Base-by-base conservation (phyloP, 2,888 invertebrate species). In the Auanema freiburgensis region DNA sequence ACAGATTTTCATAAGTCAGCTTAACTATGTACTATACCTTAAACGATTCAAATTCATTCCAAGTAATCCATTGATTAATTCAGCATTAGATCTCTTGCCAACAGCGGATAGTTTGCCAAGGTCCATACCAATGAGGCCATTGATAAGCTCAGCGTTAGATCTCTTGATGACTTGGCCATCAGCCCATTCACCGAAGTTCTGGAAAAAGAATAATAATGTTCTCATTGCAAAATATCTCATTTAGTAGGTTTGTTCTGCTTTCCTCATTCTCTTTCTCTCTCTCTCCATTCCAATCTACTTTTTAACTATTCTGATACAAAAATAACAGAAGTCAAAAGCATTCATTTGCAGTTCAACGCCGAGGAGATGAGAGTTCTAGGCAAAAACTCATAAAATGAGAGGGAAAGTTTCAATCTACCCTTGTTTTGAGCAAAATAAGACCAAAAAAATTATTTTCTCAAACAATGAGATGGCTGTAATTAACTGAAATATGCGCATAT, bases 51-150 rank as follows among this genome's bases (percentile, higher is more conserved):
- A 70, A 63, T 81, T 78, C 81, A 79, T 79, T 63, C 81, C 79
- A 59, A 79, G 72, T 51, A 81, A 78, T 23, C 81, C 81, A 71
- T 81, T 81, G 70, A 81, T 79, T 62, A 81, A 74, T 65, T 81
- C 81, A 52, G 81, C 81, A 65, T 81, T 81, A 40, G 78, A 79
- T 59, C 81, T 70, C 65, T 81, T 81, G 44, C 81, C 81, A 41
- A 81, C 78, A n/a, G 74, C 74, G 14, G 72, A 72, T 58, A 78
- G 64, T 59, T 78, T 73, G 65, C 76, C 72, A 63, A 81, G 67
- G 61, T 80, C 81, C 81, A 81, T 81, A 44, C 80, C 80, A 59
- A 81, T 80, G 41, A 81, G 71, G 14, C 81, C 81, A 63, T 81
- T 81, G 67, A 81, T 79, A 42, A 81, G 74, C 59, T 81, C 81